A percentile compares a stretch with the other conserved stretches of the same genome.
Conservation (phyloP, 1,140 invertebrate genomes). For the Drosophila setifemur region DNA sequence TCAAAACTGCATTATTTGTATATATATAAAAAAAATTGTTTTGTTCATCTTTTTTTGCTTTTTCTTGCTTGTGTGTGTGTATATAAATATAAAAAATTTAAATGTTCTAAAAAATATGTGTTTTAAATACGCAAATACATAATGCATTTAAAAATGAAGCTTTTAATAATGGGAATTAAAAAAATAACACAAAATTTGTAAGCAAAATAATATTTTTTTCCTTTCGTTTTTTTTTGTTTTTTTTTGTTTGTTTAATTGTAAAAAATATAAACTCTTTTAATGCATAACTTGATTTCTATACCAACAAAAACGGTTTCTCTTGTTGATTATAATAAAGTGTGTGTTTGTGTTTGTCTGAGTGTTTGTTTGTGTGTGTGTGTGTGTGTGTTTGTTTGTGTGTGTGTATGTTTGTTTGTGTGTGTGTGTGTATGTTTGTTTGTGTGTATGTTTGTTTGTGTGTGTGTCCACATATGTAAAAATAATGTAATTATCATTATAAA, state of each 20-base stretch:
- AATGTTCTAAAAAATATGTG: conserved; percentile 17
- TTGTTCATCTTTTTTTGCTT: conserved; percentile 43
- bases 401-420: not conserved
- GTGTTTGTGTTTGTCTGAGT: conserved; percentile 5
- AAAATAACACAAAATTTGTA: conserved; percentile 15
- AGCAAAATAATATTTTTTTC: conserved; percentile 1
- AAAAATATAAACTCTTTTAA: conserved; percentile 19
- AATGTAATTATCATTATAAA: conserved; percentile 8
- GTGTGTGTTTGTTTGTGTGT: conserved; percentile 3
- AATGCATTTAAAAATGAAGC: conserved; percentile 17
- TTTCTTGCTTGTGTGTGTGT: conserved; percentile 25
- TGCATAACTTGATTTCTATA: not conserved
- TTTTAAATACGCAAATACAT: conserved; percentile 16
- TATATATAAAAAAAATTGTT: conserved; percentile 62
- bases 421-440: not conserved
- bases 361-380: conserved; percentile 1
- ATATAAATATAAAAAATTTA: conserved; percentile 33
- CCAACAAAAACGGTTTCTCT: conserved; percentile 12
- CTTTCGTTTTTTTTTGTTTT: not conserved
- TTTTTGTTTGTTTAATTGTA: conserved; percentile 12
- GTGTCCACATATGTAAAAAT: not conserved
- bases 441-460: conserved; percentile 2
- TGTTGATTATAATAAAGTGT: not conserved
- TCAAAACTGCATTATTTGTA: conserved; percentile 75
- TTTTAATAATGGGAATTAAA: conserved; percentile 13